Conservation (phyloP, 2,797 vertebrate genomes). For the Melanotaenia maccullochi region DNA sequence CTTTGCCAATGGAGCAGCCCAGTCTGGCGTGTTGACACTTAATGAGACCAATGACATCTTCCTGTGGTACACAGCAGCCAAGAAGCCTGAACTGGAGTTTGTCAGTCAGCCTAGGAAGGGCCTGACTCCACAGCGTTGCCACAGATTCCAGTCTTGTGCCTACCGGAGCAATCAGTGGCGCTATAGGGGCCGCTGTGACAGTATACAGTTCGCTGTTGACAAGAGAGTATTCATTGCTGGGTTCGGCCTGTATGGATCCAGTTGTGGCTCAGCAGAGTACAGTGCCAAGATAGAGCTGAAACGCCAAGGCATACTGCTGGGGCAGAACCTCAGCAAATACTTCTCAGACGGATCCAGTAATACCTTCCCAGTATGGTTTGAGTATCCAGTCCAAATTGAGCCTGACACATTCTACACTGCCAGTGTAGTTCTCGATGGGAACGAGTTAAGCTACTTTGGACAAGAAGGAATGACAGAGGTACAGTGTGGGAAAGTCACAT, state of each 20-base stretch:
- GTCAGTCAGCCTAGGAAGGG: conserved; percentile 92
- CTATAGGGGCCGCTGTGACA: conserved; percentile 97
- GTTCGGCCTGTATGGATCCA: conserved; percentile 96
- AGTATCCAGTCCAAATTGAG: conserved; percentile 97
- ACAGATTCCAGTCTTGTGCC: conserved; percentile 97
- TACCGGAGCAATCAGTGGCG: conserved; percentile 99
- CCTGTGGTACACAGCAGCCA: conserved; percentile 97
- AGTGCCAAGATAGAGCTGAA: conserved; percentile 97
- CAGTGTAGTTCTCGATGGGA: conserved; percentile 95
- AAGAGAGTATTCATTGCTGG: conserved; percentile 96
- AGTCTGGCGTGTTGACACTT: conserved; percentile 94
- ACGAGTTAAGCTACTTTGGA: conserved; percentile 96
- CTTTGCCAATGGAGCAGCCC: conserved; percentile 96
- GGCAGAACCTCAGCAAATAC: conserved; percentile 96
- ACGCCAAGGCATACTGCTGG: conserved; percentile 91
- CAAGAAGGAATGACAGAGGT: conserved; percentile 99
- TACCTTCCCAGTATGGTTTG: conserved; percentile 97
- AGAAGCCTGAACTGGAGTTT: conserved; percentile 94
- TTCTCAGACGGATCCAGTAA: conserved; percentile 98
- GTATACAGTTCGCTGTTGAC: conserved; percentile 98
- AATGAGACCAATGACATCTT: conserved; percentile 98
- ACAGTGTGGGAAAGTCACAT: conserved; percentile 97
- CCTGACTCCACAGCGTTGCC: conserved; percentile 93
- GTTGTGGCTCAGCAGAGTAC: conserved; percentile 96
- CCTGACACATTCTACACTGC: conserved; percentile 98